Percentiles rank a stretch among this genome's conserved stretches.
These are phyloP conservation scores for Lydus trimaculatus DNA, from an alignment of 2,888 invertebrate genomes.

Conservation along the genomic window DNA sequence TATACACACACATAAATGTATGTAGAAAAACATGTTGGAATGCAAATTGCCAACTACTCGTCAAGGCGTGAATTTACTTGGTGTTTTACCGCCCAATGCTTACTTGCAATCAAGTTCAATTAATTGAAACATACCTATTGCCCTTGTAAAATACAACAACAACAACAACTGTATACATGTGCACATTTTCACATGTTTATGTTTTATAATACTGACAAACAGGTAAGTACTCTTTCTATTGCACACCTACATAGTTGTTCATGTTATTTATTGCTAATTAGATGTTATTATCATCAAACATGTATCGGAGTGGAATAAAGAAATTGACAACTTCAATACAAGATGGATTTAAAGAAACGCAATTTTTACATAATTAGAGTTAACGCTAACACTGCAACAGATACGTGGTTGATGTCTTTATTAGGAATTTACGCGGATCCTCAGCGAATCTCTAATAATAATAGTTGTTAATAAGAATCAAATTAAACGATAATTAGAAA, in stretches of 20 bases:
- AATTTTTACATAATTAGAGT: neutral
- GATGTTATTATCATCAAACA: neutral
- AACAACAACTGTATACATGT: too few species aligned
- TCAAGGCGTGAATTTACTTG: constrained; percentile 31
- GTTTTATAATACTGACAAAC: neutral
- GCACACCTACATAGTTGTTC: neutral
- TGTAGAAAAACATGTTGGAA: constrained; percentile 28
- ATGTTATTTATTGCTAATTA: neutral
- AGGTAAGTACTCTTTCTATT: neutral
- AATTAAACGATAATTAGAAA: constrained; percentile 3
- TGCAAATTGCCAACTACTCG: constrained; percentile 41
- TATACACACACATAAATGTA: neutral
- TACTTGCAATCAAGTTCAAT: constrained; percentile 34
- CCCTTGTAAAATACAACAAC: neutral
- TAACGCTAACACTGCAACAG: neutral
- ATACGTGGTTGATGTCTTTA: neutral
- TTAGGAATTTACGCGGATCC: neutral
- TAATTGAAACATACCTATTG: constrained; percentile 41
- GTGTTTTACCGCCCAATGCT: constrained; percentile 37
- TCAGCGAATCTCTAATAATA: neutral
- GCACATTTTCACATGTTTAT: too few species aligned
- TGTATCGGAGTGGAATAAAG: neutral
- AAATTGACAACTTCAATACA: neutral
- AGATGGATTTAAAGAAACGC: neutral
- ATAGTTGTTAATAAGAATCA: neutral